Evolutionary conservation across 2,888 invertebrate species (phyloP).

Genomic region (Orthosia cruda): DNA sequence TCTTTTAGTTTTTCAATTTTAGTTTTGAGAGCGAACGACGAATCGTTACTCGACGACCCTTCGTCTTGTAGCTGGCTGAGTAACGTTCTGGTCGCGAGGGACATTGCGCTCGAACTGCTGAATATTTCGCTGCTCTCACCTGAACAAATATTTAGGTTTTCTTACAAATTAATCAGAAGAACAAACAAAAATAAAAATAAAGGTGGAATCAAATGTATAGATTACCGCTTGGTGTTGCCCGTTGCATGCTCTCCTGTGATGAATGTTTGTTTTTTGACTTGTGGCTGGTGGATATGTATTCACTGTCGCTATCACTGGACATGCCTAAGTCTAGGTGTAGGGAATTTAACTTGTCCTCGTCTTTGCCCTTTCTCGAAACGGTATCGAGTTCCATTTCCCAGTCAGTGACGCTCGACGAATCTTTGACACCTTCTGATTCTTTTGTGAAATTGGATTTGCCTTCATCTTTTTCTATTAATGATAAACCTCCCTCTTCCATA

Average conservation of each 20-base stretch:
- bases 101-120: conserved; percentile 84
- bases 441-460: conserved; percentile 79
- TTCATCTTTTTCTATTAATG: conserved; percentile 79
- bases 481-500: conserved; percentile 78
- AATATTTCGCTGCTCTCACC: conserved; percentile 87
- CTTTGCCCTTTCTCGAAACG: conserved; percentile 86
- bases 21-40: conserved; percentile 87
- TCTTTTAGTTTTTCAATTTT: conserved; percentile 80
- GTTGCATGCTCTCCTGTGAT: conserved; percentile 81
- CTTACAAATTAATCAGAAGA: conserved; percentile 73
- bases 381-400: conserved; percentile 93
- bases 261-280: conserved; percentile 82
- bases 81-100: conserved; percentile 87
- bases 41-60: conserved; percentile 90
- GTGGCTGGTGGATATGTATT: conserved; percentile 83
- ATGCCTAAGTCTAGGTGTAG: conserved; percentile 89
- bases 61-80: conserved; percentile 91
- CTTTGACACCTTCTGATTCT: conserved; percentile 81
- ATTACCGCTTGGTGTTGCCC: conserved; percentile 85
- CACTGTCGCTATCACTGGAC: conserved; percentile 90
- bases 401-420: conserved; percentile 89
- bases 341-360: conserved; percentile 88
- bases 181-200: conserved; percentile 71
- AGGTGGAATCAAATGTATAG: conserved; percentile 67
- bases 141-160: conserved; percentile 79